phyloP scores from a whole-genome alignment of 2,797 vertebrate species.

The Euphonia xanthogaster region DNA sequence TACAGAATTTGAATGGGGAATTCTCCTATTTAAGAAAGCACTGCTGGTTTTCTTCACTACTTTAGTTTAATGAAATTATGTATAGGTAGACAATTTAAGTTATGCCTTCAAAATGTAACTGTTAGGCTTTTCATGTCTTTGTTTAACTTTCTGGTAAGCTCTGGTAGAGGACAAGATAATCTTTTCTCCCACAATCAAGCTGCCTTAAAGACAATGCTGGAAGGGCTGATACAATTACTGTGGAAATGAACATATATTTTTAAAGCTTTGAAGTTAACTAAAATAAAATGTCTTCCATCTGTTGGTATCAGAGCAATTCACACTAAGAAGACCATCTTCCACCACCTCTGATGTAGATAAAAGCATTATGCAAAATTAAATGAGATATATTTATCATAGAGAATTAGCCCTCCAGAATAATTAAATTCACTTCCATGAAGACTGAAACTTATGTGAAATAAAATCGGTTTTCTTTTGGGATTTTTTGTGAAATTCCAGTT shows the following conservation, averaged over 20 bases:
- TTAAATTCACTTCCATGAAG: background rate
- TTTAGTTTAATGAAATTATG: background rate
- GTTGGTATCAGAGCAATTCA: background rate
- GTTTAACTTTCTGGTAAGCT: background rate
- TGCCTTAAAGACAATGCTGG: background rate
- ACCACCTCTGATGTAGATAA: background rate
- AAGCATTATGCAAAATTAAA: background rate
- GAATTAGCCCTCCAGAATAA: background rate
- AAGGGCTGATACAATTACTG: background rate
- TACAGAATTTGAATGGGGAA: background rate
- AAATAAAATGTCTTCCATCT: background rate
- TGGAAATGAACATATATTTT: background rate
- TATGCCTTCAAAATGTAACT: background rate
- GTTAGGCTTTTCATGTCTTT: background rate
- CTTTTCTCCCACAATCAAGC: background rate
- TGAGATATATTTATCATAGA: background rate
- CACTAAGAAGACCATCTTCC: background rate
- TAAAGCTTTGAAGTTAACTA: background rate
- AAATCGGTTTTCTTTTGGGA: background rate
- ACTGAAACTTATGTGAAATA: background rate
- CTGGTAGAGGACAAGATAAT: background rate
- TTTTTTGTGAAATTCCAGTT: background rate
- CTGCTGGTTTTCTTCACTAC: accelerated
- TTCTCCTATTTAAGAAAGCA: background rate
- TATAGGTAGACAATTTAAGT: background rate